phyloP scores from a whole-genome alignment of 2,113 vertebrate genomes.

The Marmota flaviventris region DNA sequence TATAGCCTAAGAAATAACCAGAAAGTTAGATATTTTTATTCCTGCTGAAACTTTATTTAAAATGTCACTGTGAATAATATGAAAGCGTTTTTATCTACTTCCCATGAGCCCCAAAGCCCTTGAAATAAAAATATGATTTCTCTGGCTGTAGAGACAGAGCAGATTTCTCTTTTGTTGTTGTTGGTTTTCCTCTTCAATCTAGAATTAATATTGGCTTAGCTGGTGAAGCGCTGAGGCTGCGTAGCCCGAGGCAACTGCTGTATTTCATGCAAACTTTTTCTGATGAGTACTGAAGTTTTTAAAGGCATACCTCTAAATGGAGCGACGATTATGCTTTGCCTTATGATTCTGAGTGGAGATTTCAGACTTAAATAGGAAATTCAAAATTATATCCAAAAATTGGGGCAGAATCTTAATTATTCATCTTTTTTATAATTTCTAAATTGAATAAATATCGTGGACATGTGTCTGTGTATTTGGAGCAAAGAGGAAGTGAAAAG shows the following conservation, averaged over 20 bases:
- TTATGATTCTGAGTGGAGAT: constrained; percentile 35
- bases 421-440: constrained; percentile 5
- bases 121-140: constrained; percentile 79
- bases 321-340: background rate
- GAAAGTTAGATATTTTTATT: constrained; percentile 83
- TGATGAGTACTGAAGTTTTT: constrained; percentile 55
- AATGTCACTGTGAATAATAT: constrained; percentile 82
- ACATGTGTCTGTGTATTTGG: background rate
- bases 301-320: constrained; percentile 1
- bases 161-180: constrained; percentile 75
- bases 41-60: constrained; percentile 83
- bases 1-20: constrained; percentile 71
- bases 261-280: constrained; percentile 68
- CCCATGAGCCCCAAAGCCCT: constrained; percentile 71
- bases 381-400: constrained; percentile 7
- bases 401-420: background rate
- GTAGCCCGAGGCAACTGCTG: constrained; percentile 50
- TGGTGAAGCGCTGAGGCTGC: constrained; percentile 46
- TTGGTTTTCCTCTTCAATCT: constrained; percentile 73
- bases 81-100: constrained; percentile 70
- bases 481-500: background rate
- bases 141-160: constrained; percentile 66
- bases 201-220: constrained; percentile 81
- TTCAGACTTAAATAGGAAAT: constrained; percentile 25
- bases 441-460: background rate